These are phyloP conservation scores for Orgyia antiqua DNA, from an alignment of 2,888 invertebrate species.

Conservation along the genomic window DNA sequence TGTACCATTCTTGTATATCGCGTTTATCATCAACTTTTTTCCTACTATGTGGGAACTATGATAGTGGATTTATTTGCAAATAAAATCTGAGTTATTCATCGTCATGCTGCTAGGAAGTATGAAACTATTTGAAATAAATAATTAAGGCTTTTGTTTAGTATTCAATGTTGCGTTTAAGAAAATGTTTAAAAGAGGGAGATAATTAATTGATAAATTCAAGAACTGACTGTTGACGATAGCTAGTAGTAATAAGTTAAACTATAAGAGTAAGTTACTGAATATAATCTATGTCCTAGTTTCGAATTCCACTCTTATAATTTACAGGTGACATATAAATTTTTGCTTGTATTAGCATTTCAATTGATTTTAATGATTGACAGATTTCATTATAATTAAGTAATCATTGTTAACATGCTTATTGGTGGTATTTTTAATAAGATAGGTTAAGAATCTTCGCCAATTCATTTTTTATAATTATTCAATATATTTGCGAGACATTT, in stretches of 20 bases:
- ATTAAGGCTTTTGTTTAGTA: neutral
- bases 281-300: conserved; percentile 33
- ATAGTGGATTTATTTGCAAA: too few relatives aligned
- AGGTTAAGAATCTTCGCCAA: neutral
- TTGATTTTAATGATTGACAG: conserved; percentile 18
- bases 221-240: conserved; percentile 62
- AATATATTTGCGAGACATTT: too few relatives aligned
- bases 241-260: conserved; percentile 59
- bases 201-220: conserved; percentile 46
- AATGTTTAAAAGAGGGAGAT: conserved; percentile 30
- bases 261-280: conserved; percentile 50
- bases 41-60: too few relatives aligned
- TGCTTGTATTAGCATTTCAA: conserved; percentile 33
- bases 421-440: neutral
- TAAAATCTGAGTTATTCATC: too few relatives aligned
- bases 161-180: conserved; percentile 10
- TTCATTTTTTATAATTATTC: conserved; percentile 1
- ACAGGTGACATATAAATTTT: conserved; percentile 19
- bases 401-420: conserved; percentile 2
- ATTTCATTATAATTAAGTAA: conserved; percentile 8
- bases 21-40: too few relatives aligned
- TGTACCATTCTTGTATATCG: too few relatives aligned
- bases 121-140: neutral
- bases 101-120: too few relatives aligned
- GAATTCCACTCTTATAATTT: conserved; percentile 31